A percentile compares a stretch with the other conserved stretches of the same genome.
These are phyloP conservation scores for Macrosiphum euphorbiae DNA, from an alignment of 2,888 invertebrate species.

Conservation along the genomic window DNA sequence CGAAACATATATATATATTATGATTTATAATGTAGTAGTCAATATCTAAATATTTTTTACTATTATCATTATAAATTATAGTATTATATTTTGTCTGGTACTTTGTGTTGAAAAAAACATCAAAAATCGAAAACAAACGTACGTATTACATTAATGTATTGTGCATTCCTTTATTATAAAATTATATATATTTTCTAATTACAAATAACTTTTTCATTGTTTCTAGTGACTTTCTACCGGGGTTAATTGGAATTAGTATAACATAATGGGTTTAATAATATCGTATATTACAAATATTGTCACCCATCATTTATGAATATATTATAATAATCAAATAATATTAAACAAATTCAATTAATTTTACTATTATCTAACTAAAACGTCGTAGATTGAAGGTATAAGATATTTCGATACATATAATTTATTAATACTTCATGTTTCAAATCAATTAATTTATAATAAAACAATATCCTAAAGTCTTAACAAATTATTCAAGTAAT, in stretches of 20 bases:
- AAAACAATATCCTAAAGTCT: neutral
- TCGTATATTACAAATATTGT: neutral
- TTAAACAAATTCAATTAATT: neutral
- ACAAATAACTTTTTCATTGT: neutral
- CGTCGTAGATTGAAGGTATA: neutral
- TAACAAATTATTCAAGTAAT: neutral
- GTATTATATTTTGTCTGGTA: neutral
- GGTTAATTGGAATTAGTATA: neutral
- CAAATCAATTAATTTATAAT: too few species aligned
- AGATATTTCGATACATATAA: neutral
- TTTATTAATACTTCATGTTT: neutral
- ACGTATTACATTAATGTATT: neutral
- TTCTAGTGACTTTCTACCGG: too few species aligned
- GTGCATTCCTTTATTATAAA: too few species aligned
- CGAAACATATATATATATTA: neutral
- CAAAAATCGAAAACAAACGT: neutral
- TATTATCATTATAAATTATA: neutral
- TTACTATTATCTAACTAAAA: neutral
- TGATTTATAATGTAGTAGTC: neutral
- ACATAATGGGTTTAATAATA: neutral
- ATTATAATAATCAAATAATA: neutral
- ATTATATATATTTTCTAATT: neutral
- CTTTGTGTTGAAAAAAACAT: neutral
- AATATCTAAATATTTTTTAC: neutral
- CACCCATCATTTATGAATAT: neutral